Conservation (phyloP, 2,797 vertebrate species). For the Corythornis leucogaster region DNA sequence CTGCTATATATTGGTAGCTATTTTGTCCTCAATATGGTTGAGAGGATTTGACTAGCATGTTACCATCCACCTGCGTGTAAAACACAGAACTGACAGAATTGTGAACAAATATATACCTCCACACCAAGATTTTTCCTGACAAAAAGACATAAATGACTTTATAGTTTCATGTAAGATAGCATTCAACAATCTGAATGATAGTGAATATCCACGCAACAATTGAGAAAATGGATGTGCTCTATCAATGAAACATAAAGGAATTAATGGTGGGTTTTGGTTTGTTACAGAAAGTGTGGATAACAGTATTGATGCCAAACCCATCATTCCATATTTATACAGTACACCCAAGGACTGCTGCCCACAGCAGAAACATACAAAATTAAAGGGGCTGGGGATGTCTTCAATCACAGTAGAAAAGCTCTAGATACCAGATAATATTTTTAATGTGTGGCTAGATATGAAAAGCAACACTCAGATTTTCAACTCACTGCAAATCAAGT, state of each 20-base stretch:
- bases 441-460: neutral
- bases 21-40: neutral
- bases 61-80: neutral
- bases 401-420: neutral
- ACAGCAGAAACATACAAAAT: neutral
- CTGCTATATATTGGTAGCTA: neutral
- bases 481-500: neutral
- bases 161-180: neutral
- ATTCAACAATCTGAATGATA: neutral
- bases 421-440: neutral
- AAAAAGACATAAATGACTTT: neutral
- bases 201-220: neutral
- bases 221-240: neutral
- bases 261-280: neutral
- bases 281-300: neutral
- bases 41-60: neutral
- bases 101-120: neutral
- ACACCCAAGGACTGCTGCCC: neutral
- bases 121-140: neutral
- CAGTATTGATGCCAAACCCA: neutral
- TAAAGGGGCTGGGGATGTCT: neutral
- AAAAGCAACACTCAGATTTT: constrained; percentile 2
- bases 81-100: neutral
- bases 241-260: neutral
- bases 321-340: neutral